These are phyloP conservation scores for Spodoptera littoralis DNA, from an alignment of 2,888 invertebrate species.

Conservation along the genomic window DNA sequence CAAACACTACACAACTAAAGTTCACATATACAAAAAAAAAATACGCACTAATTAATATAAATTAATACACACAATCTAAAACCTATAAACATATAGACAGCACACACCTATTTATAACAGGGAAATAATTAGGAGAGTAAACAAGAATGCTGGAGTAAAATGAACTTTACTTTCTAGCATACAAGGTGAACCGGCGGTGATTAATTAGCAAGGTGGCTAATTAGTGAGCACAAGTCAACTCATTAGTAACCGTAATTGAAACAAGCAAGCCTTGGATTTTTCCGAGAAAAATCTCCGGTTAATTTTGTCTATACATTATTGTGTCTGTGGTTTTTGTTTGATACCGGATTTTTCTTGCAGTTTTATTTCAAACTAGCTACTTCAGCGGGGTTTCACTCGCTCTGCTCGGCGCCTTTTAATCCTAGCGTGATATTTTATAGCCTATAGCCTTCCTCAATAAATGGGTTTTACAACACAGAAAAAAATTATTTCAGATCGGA, in stretches of 20 bases:
- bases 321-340: conserved; percentile 36
- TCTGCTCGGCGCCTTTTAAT: too few species aligned
- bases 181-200: conserved; percentile 79
- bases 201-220: conserved; percentile 86
- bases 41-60: neutral
- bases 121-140: conserved; percentile 65
- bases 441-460: too few species aligned
- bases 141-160: conserved; percentile 73
- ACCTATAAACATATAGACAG: conserved; percentile 12
- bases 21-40: neutral
- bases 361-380: neutral
- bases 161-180: conserved; percentile 65
- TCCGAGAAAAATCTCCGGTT: conserved; percentile 77
- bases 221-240: conserved; percentile 84
- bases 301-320: conserved; percentile 64
- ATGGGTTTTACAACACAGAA: too few species aligned
- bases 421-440: too few species aligned
- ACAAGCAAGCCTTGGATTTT: conserved; percentile 78
- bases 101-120: conserved; percentile 61
- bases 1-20: too few species aligned
- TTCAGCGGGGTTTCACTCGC: too few species aligned
- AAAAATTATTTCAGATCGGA: too few species aligned
- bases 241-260: conserved; percentile 86
- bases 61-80: conserved; percentile 1
- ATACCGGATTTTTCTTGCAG: neutral